Conservation (phyloP, 1,140 invertebrate species). For the Drosophila nannoptera region DNA sequence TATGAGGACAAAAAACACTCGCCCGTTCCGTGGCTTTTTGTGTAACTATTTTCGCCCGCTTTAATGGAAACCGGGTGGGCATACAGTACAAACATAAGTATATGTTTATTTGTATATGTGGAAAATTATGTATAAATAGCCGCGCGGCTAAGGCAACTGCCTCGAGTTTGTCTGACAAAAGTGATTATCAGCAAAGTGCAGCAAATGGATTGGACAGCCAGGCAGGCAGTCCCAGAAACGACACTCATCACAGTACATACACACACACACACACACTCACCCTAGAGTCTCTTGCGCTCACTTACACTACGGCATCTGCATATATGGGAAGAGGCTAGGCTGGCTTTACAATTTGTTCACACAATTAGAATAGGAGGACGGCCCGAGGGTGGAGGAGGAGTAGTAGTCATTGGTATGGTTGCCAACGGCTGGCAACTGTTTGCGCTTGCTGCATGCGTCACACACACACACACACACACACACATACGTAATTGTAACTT, state of each 20-base stretch:
- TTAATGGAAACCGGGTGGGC: slow-evolving; percentile 13
- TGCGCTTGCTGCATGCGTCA: slow-evolving; percentile 25
- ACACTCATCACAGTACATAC: slow-evolving; percentile 28
- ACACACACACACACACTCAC: slow-evolving; percentile 6
- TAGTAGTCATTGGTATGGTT: slow-evolving; percentile 1
- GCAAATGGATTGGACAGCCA: slow-evolving; percentile 36
- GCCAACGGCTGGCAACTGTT: slow-evolving; percentile 24
- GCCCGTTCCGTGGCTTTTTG: background rate
- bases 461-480: slow-evolving; percentile 19
- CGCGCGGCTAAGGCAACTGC: slow-evolving; percentile 12
- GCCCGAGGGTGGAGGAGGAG: background rate
- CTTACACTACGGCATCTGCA: background rate
- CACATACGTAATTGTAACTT: slow-evolving; percentile 5
- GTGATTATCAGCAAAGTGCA: slow-evolving; percentile 46
- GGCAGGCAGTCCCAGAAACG: slow-evolving; percentile 31
- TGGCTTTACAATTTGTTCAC: slow-evolving; percentile 44
- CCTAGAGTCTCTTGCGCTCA: background rate
- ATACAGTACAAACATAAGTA: slow-evolving; percentile 1
- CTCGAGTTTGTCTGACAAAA: slow-evolving; percentile 21
- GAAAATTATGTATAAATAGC: slow-evolving; percentile 26
- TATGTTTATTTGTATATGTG: background rate
- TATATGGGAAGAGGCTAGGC: background rate
- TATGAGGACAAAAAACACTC: too few relatives aligned
- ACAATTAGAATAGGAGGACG: slow-evolving; percentile 38
- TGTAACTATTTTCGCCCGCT: slow-evolving; percentile 1